Conservation (phyloP, 2,113 vertebrate species). For the Plecotus auritus region DNA sequence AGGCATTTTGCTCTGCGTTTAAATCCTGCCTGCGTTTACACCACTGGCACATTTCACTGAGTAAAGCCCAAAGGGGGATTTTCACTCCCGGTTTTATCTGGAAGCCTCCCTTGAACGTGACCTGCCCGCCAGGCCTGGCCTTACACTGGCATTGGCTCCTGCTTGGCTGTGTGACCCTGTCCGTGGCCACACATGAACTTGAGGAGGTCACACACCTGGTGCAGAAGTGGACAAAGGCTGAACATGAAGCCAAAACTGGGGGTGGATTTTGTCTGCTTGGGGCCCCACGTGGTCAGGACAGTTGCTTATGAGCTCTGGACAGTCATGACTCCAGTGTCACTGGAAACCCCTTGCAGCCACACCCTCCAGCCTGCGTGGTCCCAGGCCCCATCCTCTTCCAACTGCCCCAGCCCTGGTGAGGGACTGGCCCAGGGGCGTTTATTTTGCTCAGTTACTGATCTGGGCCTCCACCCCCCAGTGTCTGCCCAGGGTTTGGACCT, state of each 20-base stretch:
- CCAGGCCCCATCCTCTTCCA: not conserved
- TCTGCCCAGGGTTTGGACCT: not conserved
- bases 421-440: no score
- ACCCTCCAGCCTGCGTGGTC: not conserved
- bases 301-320: not conserved
- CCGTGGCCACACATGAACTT: not conserved
- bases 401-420: not conserved
- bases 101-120: not conserved
- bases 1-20: not conserved
- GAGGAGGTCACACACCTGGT: not conserved
- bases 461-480: not conserved
- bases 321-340: not conserved
- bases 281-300: not conserved
- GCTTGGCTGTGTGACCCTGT: not conserved
- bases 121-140: not conserved
- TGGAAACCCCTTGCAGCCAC: not conserved
- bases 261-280: not conserved
- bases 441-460: not conserved
- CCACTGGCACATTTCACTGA: not conserved
- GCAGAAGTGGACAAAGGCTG: not conserved
- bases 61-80: not conserved
- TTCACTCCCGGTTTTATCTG: not conserved
- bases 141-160: accelerated
- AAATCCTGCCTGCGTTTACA: not conserved
- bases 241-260: not conserved